Base-by-base conservation (phyloP, 1,140 invertebrate genomes). In the Zaprionus africanus region DNA sequence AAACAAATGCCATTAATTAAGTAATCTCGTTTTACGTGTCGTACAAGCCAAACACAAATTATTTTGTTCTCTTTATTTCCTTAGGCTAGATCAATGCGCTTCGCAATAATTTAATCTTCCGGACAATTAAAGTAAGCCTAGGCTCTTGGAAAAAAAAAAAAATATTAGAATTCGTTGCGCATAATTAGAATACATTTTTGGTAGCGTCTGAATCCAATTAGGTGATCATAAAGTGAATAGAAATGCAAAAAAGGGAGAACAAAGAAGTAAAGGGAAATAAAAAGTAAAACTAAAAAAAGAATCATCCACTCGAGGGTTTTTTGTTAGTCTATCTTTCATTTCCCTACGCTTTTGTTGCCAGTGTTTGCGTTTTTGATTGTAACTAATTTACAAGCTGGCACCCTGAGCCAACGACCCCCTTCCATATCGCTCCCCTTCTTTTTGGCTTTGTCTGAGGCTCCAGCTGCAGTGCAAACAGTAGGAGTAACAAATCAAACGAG, bases 401-500 rank as follows among this genome's bases (percentile, higher is more conserved):
- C 19, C 28, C 43, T 41, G 38, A 43, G 43, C n/a, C 43, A 19
- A 11, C 46, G 11, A 13, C 19, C 54, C 65, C n/a, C n/a, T 6
- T 7, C 2, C 41, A n/a, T n/a, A 9, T 17, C n/a, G 17, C 41
- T 38, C 12, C 36, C 36, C 41, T 46, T 17, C 2, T 46, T 46
- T 46, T n/a, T n/a, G 6, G 2, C n/a, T 19, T 12, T 22, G 63
- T n/a, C 34, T 63, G 66, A 51, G 58, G 76, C 71, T 72, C 61
- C 63, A 69, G 59, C 38, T 59, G 61, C 38, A 57, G 26, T 38
- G 1, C 19, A 34, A 17, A 46, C 26, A 57, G 53, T 22, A 80
- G 72, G 72, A 81, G 83, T 84, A 87, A 88, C 84, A 87, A 87
- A 90, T 90, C 84, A 87, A 90, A 87, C 81, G 85, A 87, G 84